Percentiles rank a stretch among this genome's conserved stretches.
These are phyloP conservation scores for Pollachius pollachius DNA, from an alignment of 2,113 vertebrate genomes.

Conservation along the genomic window DNA sequence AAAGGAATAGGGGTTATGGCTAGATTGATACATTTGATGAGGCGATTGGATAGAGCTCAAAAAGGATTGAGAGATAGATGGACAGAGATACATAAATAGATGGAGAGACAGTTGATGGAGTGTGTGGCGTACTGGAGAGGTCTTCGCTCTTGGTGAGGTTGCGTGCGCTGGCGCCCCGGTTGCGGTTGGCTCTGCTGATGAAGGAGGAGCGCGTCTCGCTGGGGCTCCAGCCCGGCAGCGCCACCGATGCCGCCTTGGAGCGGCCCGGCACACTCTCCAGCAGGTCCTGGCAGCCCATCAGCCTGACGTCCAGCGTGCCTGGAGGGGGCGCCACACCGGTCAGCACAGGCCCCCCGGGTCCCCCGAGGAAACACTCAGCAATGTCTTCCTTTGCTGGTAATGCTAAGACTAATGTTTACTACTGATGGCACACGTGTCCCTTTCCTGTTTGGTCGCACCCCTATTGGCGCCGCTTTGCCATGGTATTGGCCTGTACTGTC, in stretches of 20 bases:
- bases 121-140: slow-evolving; percentile 80
- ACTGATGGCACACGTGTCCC: too few species aligned
- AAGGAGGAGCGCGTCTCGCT: slow-evolving; percentile 94
- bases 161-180: slow-evolving; percentile 85
- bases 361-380: too few species aligned
- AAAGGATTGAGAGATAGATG: too few species aligned
- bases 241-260: slow-evolving; percentile 87
- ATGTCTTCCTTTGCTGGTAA: too few species aligned
- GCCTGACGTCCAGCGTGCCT: slow-evolving; percentile 97
- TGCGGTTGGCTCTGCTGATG: slow-evolving; percentile 93
- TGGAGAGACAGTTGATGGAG: too few species aligned
- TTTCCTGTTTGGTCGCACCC: too few species aligned
- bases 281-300: slow-evolving; percentile 99
- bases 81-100: too few species aligned
- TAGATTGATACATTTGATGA: not conserved
- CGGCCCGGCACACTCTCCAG: slow-evolving; percentile 95
- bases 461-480: too few species aligned
- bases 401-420: too few species aligned
- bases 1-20: not conserved
- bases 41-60: not conserved
- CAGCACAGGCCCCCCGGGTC: too few species aligned
- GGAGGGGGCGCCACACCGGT: slow-evolving; percentile 5
- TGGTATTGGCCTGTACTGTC: too few species aligned
- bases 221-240: slow-evolving; percentile 94
- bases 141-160: slow-evolving; percentile 94